phyloP scores from a whole-genome alignment of 2,888 invertebrate species.

The Drosophila rubida region DNA sequence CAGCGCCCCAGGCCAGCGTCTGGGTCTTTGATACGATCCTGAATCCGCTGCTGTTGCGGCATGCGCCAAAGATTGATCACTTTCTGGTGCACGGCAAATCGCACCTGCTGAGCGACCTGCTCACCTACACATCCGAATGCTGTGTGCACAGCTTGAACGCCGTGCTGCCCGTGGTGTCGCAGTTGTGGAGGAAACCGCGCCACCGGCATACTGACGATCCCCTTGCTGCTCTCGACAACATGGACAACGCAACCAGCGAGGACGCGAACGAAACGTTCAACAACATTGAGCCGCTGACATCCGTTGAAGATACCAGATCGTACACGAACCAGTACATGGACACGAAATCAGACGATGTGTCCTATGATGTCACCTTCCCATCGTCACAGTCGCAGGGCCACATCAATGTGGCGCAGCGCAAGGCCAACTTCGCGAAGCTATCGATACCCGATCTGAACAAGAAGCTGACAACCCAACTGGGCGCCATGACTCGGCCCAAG shows the following conservation, averaged over 20 bases:
- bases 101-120: conserved; percentile 34
- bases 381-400: conserved; percentile 1
- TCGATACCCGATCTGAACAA: conserved; percentile 29
- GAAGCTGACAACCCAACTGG: conserved; percentile 2
- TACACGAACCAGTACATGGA: conserved; percentile 6
- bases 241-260: neutral
- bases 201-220: neutral
- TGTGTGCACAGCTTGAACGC: neutral
- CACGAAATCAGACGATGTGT: conserved; percentile 1
- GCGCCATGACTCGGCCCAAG: neutral
- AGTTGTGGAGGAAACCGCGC: conserved; percentile 14
- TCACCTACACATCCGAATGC: neutral
- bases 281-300: neutral
- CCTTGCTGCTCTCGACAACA: neutral
- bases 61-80: conserved; percentile 51
- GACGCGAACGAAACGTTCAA: neutral
- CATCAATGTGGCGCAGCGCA: neutral
- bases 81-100: conserved; percentile 50
- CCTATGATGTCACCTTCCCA: neutral
- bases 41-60: conserved; percentile 44
- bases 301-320: neutral
- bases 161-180: conserved; percentile 9
- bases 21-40: conserved; percentile 62
- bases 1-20: conserved; percentile 63
- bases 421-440: neutral